Base-by-base conservation (phyloP, 2,113 vertebrate species). In the Dendrocopos noguchii region DNA sequence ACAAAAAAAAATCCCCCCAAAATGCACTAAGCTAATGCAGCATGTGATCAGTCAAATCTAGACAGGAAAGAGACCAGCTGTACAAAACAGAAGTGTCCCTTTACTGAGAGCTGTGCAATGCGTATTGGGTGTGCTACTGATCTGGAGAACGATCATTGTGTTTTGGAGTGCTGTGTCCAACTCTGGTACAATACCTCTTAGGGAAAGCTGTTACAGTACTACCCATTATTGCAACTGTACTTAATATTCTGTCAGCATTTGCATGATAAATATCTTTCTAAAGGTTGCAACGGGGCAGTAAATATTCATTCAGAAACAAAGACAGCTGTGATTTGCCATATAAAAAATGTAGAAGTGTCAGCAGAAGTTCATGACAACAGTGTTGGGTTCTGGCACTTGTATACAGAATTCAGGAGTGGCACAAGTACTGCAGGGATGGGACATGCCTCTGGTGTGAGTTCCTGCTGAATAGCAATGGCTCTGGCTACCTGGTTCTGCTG, bases 161-260 rank as follows among this genome's bases (percentile, higher is more conserved):
- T 86, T 96, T 94, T 76, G 82, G 85, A 78, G 50, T 90, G 70
- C 91, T 95, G 39, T 88, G 82, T 72, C 90, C 82, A 88, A 46
- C 50, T 86, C 44, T 79, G 63, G 25, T 68, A 81, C 70, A 88
- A 56, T 95, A 80, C 34, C 57, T 90, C 19, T 4, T 80, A 63
- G 70, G 87, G 63, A 90, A 93, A 82, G 66, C 70, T 94, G 9
- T 88, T 94, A 91, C 80, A 91, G 80, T 88, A 42, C 73, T 72
- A 86, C 44, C 46, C 87, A 81, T 95, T 96, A 88, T 96, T 95
- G 90, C 82, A 86, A 34, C 63, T 88, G 42, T 66, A 57, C 90
- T 95, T 95, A 94, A 90, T 72, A 95, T 95, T 95, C 91, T 81
- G 18, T 42, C 21, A 73, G 87, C 85, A 93, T 95, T 96, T 96